Percentiles rank a stretch among this genome's conserved stretches.
Evolutionary conservation across 2,113 vertebrate species (phyloP).

Genomic region (Albula goreensis): DNA sequence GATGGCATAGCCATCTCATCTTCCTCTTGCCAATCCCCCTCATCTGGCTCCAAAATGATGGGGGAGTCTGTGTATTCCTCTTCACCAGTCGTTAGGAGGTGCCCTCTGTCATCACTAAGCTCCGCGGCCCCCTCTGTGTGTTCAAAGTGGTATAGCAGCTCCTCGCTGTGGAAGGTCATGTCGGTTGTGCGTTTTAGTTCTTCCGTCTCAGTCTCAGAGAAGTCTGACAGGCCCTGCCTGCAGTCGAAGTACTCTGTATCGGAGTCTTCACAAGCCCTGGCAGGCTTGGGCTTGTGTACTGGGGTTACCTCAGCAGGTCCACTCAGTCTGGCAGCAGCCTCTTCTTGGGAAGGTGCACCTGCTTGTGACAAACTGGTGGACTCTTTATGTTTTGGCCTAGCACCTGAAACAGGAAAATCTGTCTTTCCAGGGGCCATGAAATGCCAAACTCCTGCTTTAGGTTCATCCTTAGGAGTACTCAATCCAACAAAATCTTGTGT

Average conservation of each 20-base stretch:
- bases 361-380: not conserved
- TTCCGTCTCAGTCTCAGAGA: conserved; percentile 53
- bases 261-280: not conserved
- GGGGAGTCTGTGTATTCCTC: conserved; percentile 65
- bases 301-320: not conserved
- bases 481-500: conserved; percentile 2
- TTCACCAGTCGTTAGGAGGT: conserved; percentile 51
- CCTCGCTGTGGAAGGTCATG: conserved; percentile 49
- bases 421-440: not conserved
- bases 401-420: not conserved
- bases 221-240: conserved; percentile 58
- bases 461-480: not conserved
- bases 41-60: conserved; percentile 75
- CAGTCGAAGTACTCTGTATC: conserved; percentile 67
- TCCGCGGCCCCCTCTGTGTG: conserved; percentile 27
- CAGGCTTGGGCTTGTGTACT: not conserved
- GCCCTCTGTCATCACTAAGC: conserved; percentile 39
- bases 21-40: conserved; percentile 48
- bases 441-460: not conserved
- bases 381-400: not conserved
- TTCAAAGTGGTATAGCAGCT: conserved; percentile 47
- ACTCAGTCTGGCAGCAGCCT: not conserved
- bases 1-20: conserved; percentile 31
- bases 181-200: conserved; percentile 24
- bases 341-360: not conserved